Evolutionary conservation across 1,140 invertebrate genomes (phyloP).

Genomic region (Apis laboriosa): DNA sequence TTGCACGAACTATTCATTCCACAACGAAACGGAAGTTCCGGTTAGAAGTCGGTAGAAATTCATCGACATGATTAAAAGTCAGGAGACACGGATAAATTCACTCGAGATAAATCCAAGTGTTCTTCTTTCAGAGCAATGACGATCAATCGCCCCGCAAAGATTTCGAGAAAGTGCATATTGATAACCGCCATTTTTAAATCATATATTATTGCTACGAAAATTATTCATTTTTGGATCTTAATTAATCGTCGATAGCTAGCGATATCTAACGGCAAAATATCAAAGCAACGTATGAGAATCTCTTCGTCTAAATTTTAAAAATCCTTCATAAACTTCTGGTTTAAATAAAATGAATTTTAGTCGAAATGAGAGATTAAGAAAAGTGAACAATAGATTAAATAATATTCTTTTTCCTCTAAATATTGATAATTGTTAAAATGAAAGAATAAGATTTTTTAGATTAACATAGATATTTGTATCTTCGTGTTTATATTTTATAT

Average conservation of each 20-base stretch:
- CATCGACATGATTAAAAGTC: conserved; percentile 28
- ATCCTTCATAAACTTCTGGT: not conserved
- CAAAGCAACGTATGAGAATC: not conserved
- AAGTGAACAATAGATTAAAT: too few species aligned
- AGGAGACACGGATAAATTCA: conserved; percentile 9
- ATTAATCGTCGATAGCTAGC: not conserved
- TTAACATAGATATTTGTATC: not conserved
- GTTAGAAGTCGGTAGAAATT: not conserved
- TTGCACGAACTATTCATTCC: not conserved
- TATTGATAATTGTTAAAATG: not conserved
- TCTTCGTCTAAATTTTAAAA: not conserved
- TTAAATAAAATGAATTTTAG: not conserved
- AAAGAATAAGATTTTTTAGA: not conserved
- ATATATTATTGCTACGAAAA: not conserved
- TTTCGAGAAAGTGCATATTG: not conserved
- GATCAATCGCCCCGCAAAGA: conserved; percentile 20
- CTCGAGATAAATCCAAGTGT: conserved; percentile 27
- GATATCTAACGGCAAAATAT: not conserved
- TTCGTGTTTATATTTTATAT: too few species aligned
- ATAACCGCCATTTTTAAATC: not conserved
- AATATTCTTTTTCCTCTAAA: too few species aligned
- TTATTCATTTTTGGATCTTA: not conserved
- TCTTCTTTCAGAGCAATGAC: not conserved
- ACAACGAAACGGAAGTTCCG: not conserved
- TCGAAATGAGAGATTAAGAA: too few species aligned